Percentiles rank a stretch among this genome's conserved stretches.
Evolutionary conservation across 2,888 invertebrate genomes (phyloP).

Genomic region (Phengaris arion): DNA sequence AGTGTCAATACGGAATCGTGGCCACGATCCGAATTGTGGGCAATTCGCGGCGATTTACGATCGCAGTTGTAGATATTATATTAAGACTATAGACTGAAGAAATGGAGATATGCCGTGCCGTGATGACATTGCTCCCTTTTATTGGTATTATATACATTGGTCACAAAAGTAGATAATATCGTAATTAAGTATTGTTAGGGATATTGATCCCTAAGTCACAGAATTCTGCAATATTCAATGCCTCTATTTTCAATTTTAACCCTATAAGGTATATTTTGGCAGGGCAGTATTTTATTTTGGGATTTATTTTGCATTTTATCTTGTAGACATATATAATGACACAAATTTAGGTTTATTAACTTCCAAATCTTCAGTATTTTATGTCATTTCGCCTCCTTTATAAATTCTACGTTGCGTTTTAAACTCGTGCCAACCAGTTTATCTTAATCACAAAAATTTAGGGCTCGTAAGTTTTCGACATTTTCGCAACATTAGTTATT

Average conservation of each 20-base stretch:
- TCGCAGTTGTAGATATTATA: constrained; percentile 28
- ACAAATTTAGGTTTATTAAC: too few relatives aligned
- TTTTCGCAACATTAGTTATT: constrained; percentile 18
- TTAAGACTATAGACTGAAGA: background rate
- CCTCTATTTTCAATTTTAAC: background rate
- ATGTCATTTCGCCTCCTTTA: background rate
- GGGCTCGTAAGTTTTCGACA: constrained; percentile 4
- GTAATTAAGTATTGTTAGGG: background rate
- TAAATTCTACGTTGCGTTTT: background rate
- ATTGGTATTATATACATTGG: background rate
- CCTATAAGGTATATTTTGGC: background rate
- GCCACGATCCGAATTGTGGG: constrained; percentile 37
- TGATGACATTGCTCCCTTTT: background rate
- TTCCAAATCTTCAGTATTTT: background rate
- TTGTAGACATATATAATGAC: background rate
- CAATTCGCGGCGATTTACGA: constrained; percentile 35
- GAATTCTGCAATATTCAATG: background rate
- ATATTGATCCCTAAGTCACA: background rate
- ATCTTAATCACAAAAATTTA: constrained; percentile 27
- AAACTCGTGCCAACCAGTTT: constrained; percentile 22
- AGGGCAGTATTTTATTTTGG: background rate
- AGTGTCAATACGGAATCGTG: constrained; percentile 33
- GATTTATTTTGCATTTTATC: background rate
- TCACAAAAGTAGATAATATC: background rate
- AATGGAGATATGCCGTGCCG: background rate